Base-by-base conservation (phyloP, 2,113 vertebrate species). In the Cyanoderma ruficeps region DNA sequence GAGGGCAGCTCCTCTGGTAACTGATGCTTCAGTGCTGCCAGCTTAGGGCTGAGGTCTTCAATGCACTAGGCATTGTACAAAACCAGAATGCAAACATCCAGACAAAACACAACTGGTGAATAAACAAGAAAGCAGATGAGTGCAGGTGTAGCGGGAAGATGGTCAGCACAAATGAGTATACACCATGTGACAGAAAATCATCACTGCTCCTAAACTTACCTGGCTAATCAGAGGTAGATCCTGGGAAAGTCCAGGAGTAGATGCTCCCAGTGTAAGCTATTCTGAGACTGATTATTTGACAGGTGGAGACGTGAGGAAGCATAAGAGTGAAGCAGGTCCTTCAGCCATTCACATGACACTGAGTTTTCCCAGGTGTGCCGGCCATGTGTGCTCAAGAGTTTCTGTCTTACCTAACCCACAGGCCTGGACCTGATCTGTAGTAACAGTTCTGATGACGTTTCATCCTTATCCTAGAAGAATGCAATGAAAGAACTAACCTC, bases 351-450 rank as follows among this genome's bases (percentile, higher is more conserved):
- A 47, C n/a, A 79, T 0, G 0, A 50, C 27, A 10, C 24, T 33
- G 55, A 74, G 31, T 83, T 88, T 87, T 85, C 70, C 84, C 82
- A 88, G 75, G 78, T 0, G 0, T 15, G 65, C 24, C 0, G 8
- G 81, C 74, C 81, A 92, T 72, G 42, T 9, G 53, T 46, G 35
- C 70, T 89, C 42, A 76, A 96, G 69, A 94, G 74, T 84, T 94
- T 96, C 84, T 95, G 67, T 94, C 71, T 94, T 91, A 83, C 90
- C 55, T 47, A 83, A 95, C 47, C 31, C 63, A 59, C 87, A 95
- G 75, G 71, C 57, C 75, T 69, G 71, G 70, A 83, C 55, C 71
- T 87, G 82, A 94, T 67, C 82, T 53, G 35, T 47, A 94, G 30
- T 37, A 95, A 91, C 87, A 87, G 23, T 76, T 57, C 50, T 44